Evolutionary conservation across 2,888 invertebrate genomes (phyloP).

Genomic region (Acrobasis consociella): DNA sequence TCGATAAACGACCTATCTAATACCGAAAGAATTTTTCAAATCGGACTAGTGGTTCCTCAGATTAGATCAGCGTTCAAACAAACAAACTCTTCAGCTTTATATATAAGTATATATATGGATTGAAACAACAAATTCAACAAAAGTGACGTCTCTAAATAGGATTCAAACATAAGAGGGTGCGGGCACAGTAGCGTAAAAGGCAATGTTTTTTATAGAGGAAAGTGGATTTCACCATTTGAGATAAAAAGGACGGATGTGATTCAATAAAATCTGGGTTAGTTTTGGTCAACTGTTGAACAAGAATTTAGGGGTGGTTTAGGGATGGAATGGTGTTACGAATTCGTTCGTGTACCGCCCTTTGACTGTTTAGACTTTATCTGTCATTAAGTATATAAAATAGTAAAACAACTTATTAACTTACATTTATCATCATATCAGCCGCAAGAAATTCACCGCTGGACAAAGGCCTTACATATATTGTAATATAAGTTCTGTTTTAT

Average conservation of each 20-base stretch:
- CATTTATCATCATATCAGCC: too few species aligned
- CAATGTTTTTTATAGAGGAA: conserved; percentile 19
- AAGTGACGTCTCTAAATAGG: conserved; percentile 16
- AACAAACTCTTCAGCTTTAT: too few species aligned
- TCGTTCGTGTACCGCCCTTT: background rate
- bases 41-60: too few species aligned
- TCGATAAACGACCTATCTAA: too few species aligned
- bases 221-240: conserved; percentile 24
- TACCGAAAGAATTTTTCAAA: too few species aligned
- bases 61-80: too few species aligned
- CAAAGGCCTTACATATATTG: too few species aligned
- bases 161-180: conserved; percentile 21
- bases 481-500: too few species aligned
- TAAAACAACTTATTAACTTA: too few species aligned
- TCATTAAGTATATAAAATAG: too few species aligned
- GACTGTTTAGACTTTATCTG: background rate
- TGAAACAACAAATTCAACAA: conserved; percentile 21
- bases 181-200: conserved; percentile 16
- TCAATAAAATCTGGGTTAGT: conserved; percentile 21
- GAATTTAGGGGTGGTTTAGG: conserved; percentile 9
- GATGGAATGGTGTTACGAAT: background rate
- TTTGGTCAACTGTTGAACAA: conserved; percentile 22
- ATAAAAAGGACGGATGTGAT: conserved; percentile 25
- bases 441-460: too few species aligned
- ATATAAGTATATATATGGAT: too few species aligned